Conservation (phyloP, 1,140 invertebrate species). For the Schlechtendalia chinensis region DNA sequence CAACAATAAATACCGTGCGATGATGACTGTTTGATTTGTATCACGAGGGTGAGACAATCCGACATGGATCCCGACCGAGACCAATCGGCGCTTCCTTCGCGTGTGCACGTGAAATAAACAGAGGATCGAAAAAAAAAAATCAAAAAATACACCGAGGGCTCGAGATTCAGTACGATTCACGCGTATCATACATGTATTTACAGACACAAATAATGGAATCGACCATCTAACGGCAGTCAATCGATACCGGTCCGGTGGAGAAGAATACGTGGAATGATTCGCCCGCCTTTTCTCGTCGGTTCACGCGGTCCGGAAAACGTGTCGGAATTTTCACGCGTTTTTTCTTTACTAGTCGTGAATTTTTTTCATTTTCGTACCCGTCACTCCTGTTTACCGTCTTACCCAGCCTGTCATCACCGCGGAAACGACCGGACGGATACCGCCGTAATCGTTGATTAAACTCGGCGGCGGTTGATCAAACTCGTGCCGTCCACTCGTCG, state of each 20-base stretch:
- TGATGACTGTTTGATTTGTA: slow-evolving; percentile 49
- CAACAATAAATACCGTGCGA: slow-evolving; percentile 20
- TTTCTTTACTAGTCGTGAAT: no score
- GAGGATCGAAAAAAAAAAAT: not conserved
- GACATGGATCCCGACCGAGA: slow-evolving; percentile 39
- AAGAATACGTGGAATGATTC: no score
- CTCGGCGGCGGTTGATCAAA: slow-evolving; percentile 23
- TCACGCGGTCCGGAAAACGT: no score
- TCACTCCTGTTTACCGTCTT: not conserved
- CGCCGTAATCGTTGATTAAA: slow-evolving; percentile 3
- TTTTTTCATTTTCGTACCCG: no score
- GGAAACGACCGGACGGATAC: slow-evolving; percentile 29
- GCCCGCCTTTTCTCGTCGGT: no score
- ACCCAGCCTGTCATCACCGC: not conserved
- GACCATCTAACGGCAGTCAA: no score
- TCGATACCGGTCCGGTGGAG: no score
- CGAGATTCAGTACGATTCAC: slow-evolving; percentile 1
- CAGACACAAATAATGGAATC: no score
- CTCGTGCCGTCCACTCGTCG: not conserved
- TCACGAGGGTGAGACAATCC: slow-evolving; percentile 44
- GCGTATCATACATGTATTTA: no score
- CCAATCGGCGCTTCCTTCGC: slow-evolving; percentile 47
- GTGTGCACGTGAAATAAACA: not conserved
- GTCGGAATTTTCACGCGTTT: no score
- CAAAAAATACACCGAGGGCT: not conserved